These are phyloP conservation scores for Phrynocephalus versicolor DNA, from an alignment of 2,113 vertebrate species.

Conservation along the genomic window DNA sequence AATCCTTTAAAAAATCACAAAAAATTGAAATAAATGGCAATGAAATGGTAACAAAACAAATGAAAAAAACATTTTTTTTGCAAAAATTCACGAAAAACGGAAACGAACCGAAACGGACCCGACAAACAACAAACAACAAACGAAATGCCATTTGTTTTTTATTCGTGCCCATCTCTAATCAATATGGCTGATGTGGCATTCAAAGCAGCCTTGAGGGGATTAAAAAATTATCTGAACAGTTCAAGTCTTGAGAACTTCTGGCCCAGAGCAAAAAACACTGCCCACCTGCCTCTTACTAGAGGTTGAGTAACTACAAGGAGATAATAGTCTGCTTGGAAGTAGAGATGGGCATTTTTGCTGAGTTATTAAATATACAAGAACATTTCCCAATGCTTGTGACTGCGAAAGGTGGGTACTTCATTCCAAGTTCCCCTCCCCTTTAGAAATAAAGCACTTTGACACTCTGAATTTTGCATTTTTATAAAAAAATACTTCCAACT, in stretches of 20 bases:
- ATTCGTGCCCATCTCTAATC: too few species aligned
- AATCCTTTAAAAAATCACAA: too few species aligned
- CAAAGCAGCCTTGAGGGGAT: not conserved
- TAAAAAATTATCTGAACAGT: not conserved
- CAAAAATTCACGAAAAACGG: too few species aligned
- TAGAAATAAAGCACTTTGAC: constrained; percentile 54
- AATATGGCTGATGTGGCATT: not conserved
- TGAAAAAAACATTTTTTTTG: too few species aligned
- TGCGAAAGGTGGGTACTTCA: constrained; percentile 25
- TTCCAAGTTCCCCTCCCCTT: constrained; percentile 14
- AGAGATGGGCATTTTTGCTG: too few species aligned
- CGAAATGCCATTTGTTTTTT: too few species aligned
- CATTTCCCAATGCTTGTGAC: constrained; percentile 18
- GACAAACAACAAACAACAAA: too few species aligned
- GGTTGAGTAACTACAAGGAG: not conserved
- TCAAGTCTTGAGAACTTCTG: not conserved
- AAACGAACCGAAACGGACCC: too few species aligned
- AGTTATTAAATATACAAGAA: constrained; percentile 40
- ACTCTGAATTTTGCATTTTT: constrained; percentile 21
- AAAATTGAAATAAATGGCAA: too few species aligned
- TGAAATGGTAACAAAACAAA: too few species aligned
- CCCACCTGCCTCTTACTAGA: not conserved
- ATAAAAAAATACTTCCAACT: constrained; percentile 9
- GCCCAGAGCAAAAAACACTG: not conserved
- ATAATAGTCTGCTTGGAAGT: not conserved